phyloP scores from a whole-genome alignment of 2,888 invertebrate genomes.

The Adineta ricciae region DNA sequence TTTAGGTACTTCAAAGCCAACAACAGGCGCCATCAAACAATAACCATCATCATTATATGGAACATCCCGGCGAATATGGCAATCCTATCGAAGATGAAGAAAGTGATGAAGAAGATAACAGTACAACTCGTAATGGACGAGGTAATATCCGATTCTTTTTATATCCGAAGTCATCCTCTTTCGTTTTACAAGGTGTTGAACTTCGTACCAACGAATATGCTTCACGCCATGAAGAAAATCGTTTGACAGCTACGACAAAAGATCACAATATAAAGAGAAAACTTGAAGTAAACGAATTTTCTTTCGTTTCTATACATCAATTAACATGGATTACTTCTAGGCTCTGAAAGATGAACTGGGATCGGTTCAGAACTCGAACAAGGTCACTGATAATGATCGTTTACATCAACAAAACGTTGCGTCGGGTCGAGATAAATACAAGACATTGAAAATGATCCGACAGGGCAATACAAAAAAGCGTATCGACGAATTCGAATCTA shows the following conservation, averaged over 20 bases:
- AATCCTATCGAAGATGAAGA: conserved; percentile 33
- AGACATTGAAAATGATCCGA: conserved; percentile 95
- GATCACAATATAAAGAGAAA: conserved; percentile 89
- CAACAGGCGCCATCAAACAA: background rate
- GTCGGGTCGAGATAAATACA: conserved; percentile 87
- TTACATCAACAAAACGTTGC: conserved; percentile 93
- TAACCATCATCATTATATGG: conserved; percentile 4
- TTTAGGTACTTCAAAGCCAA: conserved; percentile 10
- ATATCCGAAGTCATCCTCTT: background rate
- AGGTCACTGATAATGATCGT: conserved; percentile 77
- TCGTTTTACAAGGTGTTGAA: conserved; percentile 51
- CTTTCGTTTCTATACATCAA: background rate
- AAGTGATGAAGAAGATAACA: conserved; percentile 31
- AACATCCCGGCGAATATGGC: conserved; percentile 16
- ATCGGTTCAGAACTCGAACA: conserved; percentile 65
- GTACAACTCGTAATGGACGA: background rate
- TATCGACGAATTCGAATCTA: conserved; percentile 98
- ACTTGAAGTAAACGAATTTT: conserved; percentile 62
- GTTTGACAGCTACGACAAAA: conserved; percentile 82
- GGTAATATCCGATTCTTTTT: background rate
- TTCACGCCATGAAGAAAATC: conserved; percentile 72
- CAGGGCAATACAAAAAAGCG: conserved; percentile 99
- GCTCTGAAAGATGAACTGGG: conserved; percentile 88
- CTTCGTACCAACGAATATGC: conserved; percentile 57
- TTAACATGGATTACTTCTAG: conserved; percentile 52